A percentile compares a stretch with the other conserved stretches of the same genome.
Evolutionary conservation across 2,888 invertebrate species (phyloP).

Genomic region (Plutella xylostella): DNA sequence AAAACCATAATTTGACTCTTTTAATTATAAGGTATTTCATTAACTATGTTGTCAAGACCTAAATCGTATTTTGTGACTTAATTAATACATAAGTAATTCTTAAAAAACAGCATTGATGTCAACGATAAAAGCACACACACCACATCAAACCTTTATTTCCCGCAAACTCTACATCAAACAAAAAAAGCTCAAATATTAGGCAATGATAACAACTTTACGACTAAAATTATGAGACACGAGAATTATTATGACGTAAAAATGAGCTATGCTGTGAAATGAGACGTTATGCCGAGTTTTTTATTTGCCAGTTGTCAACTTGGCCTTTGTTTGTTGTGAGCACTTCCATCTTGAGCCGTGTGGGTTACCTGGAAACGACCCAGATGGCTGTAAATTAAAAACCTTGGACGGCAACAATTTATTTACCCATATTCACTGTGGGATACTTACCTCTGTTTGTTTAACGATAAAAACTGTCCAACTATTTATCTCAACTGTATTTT

Average conservation of each 20-base stretch:
- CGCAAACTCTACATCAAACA: constrained; percentile 27
- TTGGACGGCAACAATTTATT: constrained; percentile 28
- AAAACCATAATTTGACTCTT: too few relatives aligned
- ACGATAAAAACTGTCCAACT: constrained; percentile 3
- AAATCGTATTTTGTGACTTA: too few relatives aligned
- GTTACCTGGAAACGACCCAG: constrained; percentile 40
- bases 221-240: constrained; percentile 32
- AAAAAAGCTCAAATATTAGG: constrained; percentile 51
- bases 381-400: constrained; percentile 45
- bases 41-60: too few relatives aligned
- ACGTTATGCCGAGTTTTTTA: constrained; percentile 34
- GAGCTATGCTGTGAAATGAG: constrained; percentile 42
- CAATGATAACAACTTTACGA: constrained; percentile 45
- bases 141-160: background rate
- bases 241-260: constrained; percentile 50
- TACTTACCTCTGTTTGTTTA: constrained; percentile 11
- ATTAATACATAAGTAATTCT: too few relatives aligned
- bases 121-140: too few relatives aligned
- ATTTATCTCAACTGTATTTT: background rate
- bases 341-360: constrained; percentile 26
- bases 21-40: too few relatives aligned
- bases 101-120: too few relatives aligned
- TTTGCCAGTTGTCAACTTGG: constrained; percentile 47
- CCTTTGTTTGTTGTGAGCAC: constrained; percentile 36
- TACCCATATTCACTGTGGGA: constrained; percentile 9